Evolutionary conservation across 2,113 vertebrate species (phyloP), one percentile per base, ranked within the genome.

Genomic region (Hemiscyllium ocellatum): DNA sequence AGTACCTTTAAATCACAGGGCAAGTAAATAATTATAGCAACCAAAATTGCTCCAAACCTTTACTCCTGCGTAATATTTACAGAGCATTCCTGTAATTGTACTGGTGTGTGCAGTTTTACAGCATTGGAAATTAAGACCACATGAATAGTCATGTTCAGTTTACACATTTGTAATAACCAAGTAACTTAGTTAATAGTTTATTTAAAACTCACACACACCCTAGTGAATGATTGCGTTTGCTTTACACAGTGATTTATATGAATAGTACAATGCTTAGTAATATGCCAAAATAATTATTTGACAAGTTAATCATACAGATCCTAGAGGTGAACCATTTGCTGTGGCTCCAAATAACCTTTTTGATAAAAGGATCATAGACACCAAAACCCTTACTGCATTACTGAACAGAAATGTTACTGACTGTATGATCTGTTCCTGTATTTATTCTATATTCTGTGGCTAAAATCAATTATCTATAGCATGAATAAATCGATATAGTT

Each of bases 221-320:
- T 66, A 37, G 66, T 37, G 65, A 94, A 94, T 68, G 91, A 6
- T 13, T 13, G 56, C 29, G 13, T n/a, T 69, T 94, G 7, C 93
- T 94, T 94, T 22, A 47, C 22, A 68, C 37, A 56, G 22, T 12
- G 47, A 94, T 68, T 68, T 68, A 13, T 3, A 10, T 42, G 68
- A 1, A 69, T 72, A 95, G 29, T 70, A 72, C 93, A 50, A 70
- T 50, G 24, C 65, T 42, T 42, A 70, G 19, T 37, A 70, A 20
- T 70, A 42, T 95, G 94, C 69, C 94, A 72, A 95, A 95, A 29
- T 24, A 72, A 29, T 95, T 72, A 50, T 72, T 95, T 95, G 47
- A 95, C 94, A 52, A 76, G 72, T 95, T 95, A 52, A 95, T 95
- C 68, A 50, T 95, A 95, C 13, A 72, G 42, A 52, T 95, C 52